Evolutionary conservation across 2,113 vertebrate genomes (phyloP).

Genomic region (Cyphomyrus plagiostoma): DNA sequence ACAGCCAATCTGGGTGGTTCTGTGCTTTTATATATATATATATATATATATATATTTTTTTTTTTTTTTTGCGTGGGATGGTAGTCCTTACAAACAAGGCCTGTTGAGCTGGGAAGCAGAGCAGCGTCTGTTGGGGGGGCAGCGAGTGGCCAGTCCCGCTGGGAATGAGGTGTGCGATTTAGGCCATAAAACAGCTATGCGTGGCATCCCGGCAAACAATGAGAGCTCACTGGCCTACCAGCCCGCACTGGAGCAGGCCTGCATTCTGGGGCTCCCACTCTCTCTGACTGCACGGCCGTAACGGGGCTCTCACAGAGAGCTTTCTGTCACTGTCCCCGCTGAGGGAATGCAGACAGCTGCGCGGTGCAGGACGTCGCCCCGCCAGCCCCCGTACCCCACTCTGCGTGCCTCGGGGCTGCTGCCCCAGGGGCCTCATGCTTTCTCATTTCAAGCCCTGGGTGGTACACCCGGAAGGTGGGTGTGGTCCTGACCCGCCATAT

Average conservation of each 20-base stretch:
- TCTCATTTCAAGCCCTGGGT: not conserved
- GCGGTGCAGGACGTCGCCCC: not conserved
- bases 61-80: conserved; percentile 24
- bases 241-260: conserved; percentile 66
- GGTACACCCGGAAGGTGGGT: not conserved
- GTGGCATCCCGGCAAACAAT: conserved; percentile 83
- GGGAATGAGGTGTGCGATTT: conserved; percentile 59
- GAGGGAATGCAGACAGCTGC: conserved; percentile 19
- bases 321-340: not conserved
- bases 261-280: conserved; percentile 71
- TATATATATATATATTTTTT: not conserved
- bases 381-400: not conserved
- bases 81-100: conserved; percentile 19
- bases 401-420: not conserved
- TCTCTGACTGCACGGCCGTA: conserved; percentile 32
- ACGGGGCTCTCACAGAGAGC: not conserved
- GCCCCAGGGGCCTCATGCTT: not conserved
- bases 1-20: not conserved
- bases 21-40: not conserved
- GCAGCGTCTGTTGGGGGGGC: conserved; percentile 28
- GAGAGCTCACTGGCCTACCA: conserved; percentile 75
- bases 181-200: conserved; percentile 67
- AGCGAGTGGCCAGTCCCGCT: conserved; percentile 68
- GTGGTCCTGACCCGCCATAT: not conserved
- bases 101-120: conserved; percentile 13